Percentiles rank a stretch among this genome's conserved stretches.
Conservation (phyloP, 2,113 vertebrate genomes). For the Tachuris rubrigastra region DNA sequence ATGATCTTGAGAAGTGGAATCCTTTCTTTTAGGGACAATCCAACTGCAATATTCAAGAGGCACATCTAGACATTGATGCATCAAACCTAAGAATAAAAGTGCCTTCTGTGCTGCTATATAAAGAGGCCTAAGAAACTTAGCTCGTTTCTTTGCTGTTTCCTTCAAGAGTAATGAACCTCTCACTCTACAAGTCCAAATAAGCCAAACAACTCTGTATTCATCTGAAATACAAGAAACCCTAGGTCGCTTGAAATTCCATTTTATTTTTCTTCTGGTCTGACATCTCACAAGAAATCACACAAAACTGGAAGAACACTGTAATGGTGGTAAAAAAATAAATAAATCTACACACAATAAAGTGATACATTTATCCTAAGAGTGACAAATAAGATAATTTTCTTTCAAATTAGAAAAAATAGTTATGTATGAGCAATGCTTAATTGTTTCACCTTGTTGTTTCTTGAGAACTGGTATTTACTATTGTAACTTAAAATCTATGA, state of each 20-base stretch:
- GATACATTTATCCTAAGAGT: too few species aligned
- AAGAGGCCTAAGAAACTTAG: not conserved
- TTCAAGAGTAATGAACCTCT: not conserved
- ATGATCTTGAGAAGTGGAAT: not conserved
- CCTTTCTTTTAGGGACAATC: not conserved
- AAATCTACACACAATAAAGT: too few species aligned
- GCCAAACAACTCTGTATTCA: not conserved
- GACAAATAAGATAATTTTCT: not conserved
- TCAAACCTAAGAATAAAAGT: not conserved
- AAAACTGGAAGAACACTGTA: not conserved
- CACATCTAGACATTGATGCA: not conserved
- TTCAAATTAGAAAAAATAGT: not conserved
- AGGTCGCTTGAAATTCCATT: not conserved
- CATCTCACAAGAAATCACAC: not conserved
- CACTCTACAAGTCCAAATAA: not conserved
- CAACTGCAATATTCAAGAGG: not conserved
- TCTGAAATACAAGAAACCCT: not conserved
- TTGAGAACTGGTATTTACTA: not conserved
- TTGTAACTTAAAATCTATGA: not conserved
- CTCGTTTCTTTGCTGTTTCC: not conserved
- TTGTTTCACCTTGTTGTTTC: not conserved
- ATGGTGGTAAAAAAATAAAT: fast-evolving
- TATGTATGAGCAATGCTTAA: not conserved
- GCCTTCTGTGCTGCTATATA: not conserved
- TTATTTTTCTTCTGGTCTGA: not conserved